phyloP scores from a whole-genome alignment of 2,888 invertebrate genomes.

The Tiliacea citrago region DNA sequence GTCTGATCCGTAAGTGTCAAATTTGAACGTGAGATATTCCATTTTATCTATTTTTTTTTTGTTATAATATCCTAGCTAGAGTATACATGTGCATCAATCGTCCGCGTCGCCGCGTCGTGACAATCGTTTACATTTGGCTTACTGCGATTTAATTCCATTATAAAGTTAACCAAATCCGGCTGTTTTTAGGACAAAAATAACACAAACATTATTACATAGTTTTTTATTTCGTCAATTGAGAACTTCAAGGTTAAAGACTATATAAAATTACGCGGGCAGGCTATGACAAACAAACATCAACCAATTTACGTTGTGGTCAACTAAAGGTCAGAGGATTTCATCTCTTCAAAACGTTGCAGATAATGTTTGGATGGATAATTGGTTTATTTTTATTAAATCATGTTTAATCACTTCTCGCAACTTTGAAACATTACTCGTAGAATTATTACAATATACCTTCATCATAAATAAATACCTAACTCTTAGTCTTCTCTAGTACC shows the following conservation, averaged over 20 bases:
- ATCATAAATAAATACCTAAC: not conserved
- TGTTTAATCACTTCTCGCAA: not conserved
- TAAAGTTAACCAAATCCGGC: not conserved
- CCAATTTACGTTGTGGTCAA: not conserved
- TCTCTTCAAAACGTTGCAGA: not conserved
- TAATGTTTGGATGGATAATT: not conserved
- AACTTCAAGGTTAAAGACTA: not conserved
- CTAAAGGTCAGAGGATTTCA: conserved; percentile 5
- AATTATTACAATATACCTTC: not conserved
- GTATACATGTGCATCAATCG: not conserved
- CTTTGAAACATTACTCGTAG: too few relatives aligned
- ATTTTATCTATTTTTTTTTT: not conserved
- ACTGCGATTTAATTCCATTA: not conserved
- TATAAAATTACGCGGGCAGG: not conserved
- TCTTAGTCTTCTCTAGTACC: not conserved
- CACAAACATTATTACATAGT: not conserved
- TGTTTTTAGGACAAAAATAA: not conserved
- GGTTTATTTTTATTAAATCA: not conserved
- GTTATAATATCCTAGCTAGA: not conserved
- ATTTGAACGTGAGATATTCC: conserved; percentile 14
- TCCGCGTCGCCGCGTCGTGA: not conserved
- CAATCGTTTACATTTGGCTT: not conserved
- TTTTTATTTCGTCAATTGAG: not conserved
- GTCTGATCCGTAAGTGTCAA: not conserved
- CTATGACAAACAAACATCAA: not conserved